These are phyloP conservation scores for Psittacus erithacus DNA, from an alignment of 2,113 vertebrate genomes.

Conservation along the genomic window DNA sequence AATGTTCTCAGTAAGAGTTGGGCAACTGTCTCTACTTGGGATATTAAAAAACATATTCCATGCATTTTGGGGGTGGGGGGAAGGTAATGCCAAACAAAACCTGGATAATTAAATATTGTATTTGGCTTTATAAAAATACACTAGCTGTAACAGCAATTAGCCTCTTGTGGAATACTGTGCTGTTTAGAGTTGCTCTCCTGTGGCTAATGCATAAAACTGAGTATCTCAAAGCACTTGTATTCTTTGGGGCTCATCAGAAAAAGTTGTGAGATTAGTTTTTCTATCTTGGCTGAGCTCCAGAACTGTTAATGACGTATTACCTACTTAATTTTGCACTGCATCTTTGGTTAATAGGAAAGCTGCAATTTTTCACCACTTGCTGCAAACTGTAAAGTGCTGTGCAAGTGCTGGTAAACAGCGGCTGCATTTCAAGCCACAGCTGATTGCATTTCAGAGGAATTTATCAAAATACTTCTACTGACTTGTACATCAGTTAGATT, in stretches of 20 bases:
- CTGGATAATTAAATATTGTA: not conserved
- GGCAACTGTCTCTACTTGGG: not conserved
- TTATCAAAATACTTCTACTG: not conserved
- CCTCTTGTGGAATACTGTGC: not conserved
- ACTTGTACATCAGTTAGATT: not conserved
- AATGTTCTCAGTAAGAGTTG: not conserved
- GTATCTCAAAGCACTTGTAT: not conserved
- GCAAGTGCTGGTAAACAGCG: not conserved
- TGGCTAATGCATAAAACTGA: not conserved
- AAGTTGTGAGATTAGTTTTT: not conserved
- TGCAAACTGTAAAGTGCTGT: not conserved
- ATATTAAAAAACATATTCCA: not conserved
- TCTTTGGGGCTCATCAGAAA: not conserved
- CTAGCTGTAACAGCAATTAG: not conserved
- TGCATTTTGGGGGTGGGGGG: not conserved
- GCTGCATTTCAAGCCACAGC: not conserved
- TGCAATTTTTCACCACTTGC: not conserved
- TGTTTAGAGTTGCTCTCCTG: not conserved
- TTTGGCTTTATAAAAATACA: not conserved
- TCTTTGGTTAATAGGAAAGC: not conserved
- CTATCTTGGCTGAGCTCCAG: not conserved
- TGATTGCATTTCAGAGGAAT: constrained; percentile 2
- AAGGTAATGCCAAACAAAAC: not conserved
- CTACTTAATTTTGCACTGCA: not conserved
- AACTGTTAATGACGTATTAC: not conserved